A percentile compares a stretch with the other conserved stretches of the same genome.
Evolutionary conservation across 2,888 invertebrate species (phyloP).

Genomic region (Tuta absoluta): DNA sequence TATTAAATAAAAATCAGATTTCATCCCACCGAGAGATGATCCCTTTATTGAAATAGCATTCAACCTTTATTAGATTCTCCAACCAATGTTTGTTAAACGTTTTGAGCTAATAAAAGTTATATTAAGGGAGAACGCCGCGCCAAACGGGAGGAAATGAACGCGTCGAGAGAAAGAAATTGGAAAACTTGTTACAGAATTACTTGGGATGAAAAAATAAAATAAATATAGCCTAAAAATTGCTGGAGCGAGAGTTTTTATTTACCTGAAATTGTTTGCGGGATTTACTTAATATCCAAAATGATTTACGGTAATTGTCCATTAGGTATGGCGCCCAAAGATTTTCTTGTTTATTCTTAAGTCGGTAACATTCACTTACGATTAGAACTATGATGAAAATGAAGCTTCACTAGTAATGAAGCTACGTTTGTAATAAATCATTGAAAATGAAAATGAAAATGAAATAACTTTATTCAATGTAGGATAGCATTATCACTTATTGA

Average conservation of each 20-base stretch:
- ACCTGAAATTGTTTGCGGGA: slow-evolving; percentile 45
- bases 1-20: slow-evolving; percentile 21
- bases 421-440: too few relatives aligned
- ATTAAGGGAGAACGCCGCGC: slow-evolving; percentile 67
- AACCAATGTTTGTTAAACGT: slow-evolving; percentile 79
- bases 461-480: too few relatives aligned
- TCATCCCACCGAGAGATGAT: slow-evolving; percentile 39
- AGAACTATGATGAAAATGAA: background rate
- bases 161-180: slow-evolving; percentile 79
- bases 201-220: slow-evolving; percentile 71
- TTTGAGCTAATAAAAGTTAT: slow-evolving; percentile 79
- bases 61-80: slow-evolving; percentile 68
- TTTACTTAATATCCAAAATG: slow-evolving; percentile 29
- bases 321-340: background rate
- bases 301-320: background rate
- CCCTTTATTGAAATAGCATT: slow-evolving; percentile 60
- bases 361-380: background rate
- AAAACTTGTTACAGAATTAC: slow-evolving; percentile 80
- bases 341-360: background rate
- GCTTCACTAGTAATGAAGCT: too few relatives aligned
- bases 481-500: too few relatives aligned
- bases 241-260: slow-evolving; percentile 52
- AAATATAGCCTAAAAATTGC: slow-evolving; percentile 70
- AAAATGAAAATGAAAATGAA: too few relatives aligned
- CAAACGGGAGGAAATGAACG: slow-evolving; percentile 76